Conservation (phyloP, 2,797 vertebrate species). For the Gymnothorax javanicus region DNA sequence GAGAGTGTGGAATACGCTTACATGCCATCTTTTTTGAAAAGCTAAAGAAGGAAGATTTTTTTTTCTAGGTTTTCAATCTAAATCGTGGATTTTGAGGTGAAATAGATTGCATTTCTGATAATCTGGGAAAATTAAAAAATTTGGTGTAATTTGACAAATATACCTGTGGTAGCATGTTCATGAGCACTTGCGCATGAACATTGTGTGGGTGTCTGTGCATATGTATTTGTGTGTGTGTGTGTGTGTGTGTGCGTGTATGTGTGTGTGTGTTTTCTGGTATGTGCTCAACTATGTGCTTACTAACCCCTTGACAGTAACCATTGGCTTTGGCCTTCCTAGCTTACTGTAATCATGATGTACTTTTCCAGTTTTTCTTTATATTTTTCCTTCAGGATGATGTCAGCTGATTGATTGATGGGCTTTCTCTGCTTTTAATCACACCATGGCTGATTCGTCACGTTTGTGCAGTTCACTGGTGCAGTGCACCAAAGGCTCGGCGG, state of each 20-base stretch:
- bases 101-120: neutral
- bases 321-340: neutral
- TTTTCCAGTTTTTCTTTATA: neutral
- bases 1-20: neutral
- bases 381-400: neutral
- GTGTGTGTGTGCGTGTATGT: neutral
- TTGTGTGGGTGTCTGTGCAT: neutral
- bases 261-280: neutral
- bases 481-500: neutral
- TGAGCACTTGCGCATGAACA: neutral
- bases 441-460: neutral
- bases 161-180: neutral
- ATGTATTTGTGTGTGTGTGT: neutral
- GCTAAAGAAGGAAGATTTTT: neutral
- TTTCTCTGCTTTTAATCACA: constrained; percentile 9
- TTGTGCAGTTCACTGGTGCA: neutral
- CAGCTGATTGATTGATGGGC: constrained; percentile 16
- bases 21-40: neutral
- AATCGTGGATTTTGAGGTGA: neutral
- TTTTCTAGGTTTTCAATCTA: neutral
- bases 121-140: neutral
- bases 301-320: neutral
- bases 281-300: neutral
- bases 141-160: neutral
- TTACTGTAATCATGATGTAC: constrained; percentile 15